These are phyloP conservation scores for Indri indri DNA, from an alignment of 2,113 vertebrate species.

Conservation along the genomic window DNA sequence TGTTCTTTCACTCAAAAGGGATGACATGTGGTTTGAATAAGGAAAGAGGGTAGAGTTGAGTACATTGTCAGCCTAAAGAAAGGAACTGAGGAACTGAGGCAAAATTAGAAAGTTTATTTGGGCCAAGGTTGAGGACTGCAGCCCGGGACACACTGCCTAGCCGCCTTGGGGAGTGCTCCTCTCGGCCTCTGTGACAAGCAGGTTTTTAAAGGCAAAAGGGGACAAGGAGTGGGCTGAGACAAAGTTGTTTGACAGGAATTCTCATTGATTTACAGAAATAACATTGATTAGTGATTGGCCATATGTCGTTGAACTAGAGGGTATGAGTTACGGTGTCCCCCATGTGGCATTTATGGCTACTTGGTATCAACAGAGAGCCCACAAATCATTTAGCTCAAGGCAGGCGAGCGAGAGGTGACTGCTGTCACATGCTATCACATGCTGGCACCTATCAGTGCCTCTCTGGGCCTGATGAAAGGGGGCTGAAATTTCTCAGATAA, in stretches of 20 bases:
- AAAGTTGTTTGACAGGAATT: background rate
- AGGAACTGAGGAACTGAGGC: background rate
- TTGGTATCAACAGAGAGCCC: background rate
- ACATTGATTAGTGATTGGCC: background rate
- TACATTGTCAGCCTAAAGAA: background rate
- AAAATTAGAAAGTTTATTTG: background rate
- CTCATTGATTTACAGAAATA: background rate
- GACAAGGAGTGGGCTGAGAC: background rate
- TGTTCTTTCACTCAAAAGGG: background rate
- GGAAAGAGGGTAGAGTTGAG: background rate
- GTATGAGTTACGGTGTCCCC: background rate
- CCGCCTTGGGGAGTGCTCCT: background rate
- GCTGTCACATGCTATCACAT: background rate
- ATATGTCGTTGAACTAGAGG: background rate
- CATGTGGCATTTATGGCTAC: background rate
- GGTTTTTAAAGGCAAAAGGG: background rate
- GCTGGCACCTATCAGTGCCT: background rate
- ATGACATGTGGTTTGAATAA: background rate
- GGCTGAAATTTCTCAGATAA: background rate
- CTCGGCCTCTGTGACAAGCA: background rate
- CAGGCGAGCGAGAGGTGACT: background rate
- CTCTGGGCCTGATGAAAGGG: background rate
- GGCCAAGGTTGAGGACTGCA: background rate
- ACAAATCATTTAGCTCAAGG: background rate
- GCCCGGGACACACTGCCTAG: background rate